Evolutionary conservation across 2,888 invertebrate species (phyloP), one percentile per base, ranked within the genome.

Genomic region (Callyntrura guangdongensis): DNA sequence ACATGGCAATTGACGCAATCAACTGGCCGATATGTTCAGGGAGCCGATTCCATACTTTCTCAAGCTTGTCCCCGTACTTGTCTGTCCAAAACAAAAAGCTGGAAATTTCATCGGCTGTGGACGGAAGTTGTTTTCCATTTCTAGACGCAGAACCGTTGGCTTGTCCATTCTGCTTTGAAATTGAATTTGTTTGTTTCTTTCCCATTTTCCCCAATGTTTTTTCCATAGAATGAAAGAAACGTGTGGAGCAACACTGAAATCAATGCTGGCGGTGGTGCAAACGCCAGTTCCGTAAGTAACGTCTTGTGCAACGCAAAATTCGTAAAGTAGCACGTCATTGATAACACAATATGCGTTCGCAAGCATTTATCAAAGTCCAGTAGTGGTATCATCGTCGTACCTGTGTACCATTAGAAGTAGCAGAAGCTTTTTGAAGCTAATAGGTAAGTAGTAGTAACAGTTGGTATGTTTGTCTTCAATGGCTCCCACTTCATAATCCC

Each of bases 1-100:
- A 96, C 25, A 97, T 95, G 0, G 96, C 96, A 0, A 96, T 93
- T 0, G 96, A 96, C 0, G 96, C 96, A 14, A 97, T 95, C 83
- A 96, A 95, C 2, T 96, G 95, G 36, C 95, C 95, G 5, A 96
- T 94, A 91, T 95, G 95, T 5, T 95, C 95, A 0, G 97, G 97
- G 5, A 97, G 85, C 91, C 95, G 95, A 45, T 95, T 95, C 95
- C 96, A 96, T 93, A 96, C 95, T 91, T 95, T 96, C 82, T 96
- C 96, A 36, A 97, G 92, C 0, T 95, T 94, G 0, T 95, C 95
- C 17, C 95, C 95, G 93, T 96, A 96, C 83, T 95, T 96, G 93
- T 96, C 96, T 0, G 96, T 95, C 96, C 96, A 97, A 59, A 94
- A 94, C 11, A 92, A 61, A 14, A 92, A 53, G 9, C 89, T 88